Evolutionary conservation across 2,888 invertebrate genomes (phyloP).

Genomic region (Tiphia femorata): DNA sequence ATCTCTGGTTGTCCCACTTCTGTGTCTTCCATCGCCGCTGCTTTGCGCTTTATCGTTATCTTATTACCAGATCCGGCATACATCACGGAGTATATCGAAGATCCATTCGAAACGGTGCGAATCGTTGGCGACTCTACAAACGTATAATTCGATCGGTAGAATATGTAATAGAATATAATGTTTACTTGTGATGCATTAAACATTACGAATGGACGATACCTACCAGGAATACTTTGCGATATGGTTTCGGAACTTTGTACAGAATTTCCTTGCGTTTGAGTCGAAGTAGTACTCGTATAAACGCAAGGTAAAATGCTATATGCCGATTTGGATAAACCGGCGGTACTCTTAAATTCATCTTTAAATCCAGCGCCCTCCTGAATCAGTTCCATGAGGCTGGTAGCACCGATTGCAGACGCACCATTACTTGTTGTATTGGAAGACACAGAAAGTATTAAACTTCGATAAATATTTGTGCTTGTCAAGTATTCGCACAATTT

Average conservation of each 20-base stretch:
- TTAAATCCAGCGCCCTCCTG: constrained; percentile 84
- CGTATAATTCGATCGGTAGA: too few relatives aligned
- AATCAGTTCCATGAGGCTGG: constrained; percentile 80
- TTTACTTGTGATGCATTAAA: background rate
- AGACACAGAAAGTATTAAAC: constrained; percentile 70
- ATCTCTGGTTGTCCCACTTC: constrained; percentile 68
- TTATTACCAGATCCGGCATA: constrained; percentile 86
- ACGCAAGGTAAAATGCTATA: constrained; percentile 83
- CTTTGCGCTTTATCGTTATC: constrained; percentile 86
- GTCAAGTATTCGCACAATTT: constrained; percentile 88
- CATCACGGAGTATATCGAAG: constrained; percentile 82
- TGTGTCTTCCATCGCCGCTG: constrained; percentile 71
- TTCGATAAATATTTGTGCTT: constrained; percentile 79
- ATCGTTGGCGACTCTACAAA: constrained; percentile 60
- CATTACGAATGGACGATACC: background rate
- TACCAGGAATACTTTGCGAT: constrained; percentile 57
- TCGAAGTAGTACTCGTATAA: constrained; percentile 76
- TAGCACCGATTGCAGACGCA: constrained; percentile 70
- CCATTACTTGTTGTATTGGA: constrained; percentile 71
- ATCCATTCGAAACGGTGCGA: constrained; percentile 72
- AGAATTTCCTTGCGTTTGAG: constrained; percentile 68
- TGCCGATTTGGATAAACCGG: constrained; percentile 80
- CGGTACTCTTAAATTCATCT: constrained; percentile 81
- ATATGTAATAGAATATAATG: background rate
- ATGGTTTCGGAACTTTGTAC: constrained; percentile 50